These are phyloP conservation scores for Cecidostiba fungosa DNA, from an alignment of 2,888 invertebrate genomes.

Conservation along the genomic window DNA sequence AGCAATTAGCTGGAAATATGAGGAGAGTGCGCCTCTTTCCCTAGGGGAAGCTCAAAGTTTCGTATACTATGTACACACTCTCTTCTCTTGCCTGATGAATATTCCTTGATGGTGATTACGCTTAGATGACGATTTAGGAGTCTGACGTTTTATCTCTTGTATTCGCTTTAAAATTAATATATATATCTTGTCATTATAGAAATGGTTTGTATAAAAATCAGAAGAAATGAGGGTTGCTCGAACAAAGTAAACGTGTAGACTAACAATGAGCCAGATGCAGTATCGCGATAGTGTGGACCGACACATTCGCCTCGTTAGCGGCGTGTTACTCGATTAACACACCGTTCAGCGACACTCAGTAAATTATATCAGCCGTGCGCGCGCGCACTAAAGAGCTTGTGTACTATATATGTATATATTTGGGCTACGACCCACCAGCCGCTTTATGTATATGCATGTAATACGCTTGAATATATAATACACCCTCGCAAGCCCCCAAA, in stretches of 20 bases:
- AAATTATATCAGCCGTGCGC: constrained; percentile 66
- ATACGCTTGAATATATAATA: background rate
- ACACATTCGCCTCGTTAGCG: constrained; percentile 70
- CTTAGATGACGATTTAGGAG: background rate
- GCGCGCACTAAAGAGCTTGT: background rate
- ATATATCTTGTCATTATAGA: too few relatives aligned
- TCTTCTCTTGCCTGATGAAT: background rate
- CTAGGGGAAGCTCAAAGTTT: background rate
- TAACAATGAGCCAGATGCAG: background rate
- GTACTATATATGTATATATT: background rate
- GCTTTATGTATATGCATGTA: constrained; percentile 1
- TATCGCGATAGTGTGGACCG: constrained; percentile 63
- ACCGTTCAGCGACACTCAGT: constrained; percentile 67
- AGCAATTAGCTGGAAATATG: constrained; percentile 70
- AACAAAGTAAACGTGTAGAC: background rate
- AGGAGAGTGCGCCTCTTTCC: constrained; percentile 56
- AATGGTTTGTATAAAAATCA: too few relatives aligned
- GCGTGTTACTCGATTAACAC: constrained; percentile 71
- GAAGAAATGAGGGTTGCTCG: too few relatives aligned
- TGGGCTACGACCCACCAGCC: background rate
- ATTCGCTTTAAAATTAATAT: too few relatives aligned
- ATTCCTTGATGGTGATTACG: background rate
- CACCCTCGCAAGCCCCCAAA: constrained; percentile 7
- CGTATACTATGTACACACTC: background rate
- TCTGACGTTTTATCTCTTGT: too few relatives aligned